Percentiles rank a stretch among this genome's conserved stretches.
Evolutionary conservation across 2,797 vertebrate species (phyloP).

Genomic region (Cossypha dichroa): DNA sequence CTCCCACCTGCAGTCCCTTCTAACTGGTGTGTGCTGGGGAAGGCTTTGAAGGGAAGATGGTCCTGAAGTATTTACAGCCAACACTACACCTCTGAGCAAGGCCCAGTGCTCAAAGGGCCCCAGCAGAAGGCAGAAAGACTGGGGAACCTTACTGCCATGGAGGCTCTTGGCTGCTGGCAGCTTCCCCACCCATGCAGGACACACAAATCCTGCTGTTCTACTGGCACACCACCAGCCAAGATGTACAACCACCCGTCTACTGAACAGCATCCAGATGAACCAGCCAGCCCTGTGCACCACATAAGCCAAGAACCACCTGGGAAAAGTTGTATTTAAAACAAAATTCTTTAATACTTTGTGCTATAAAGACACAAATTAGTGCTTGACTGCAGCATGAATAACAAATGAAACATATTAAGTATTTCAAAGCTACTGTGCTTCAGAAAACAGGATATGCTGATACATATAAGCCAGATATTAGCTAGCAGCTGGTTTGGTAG

Average conservation of each 20-base stretch:
- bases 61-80: neutral
- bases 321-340: constrained; percentile 47
- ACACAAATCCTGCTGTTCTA: neutral
- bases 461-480: constrained; percentile 15
- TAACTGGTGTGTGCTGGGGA: neutral
- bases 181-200: neutral
- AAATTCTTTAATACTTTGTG: constrained; percentile 66
- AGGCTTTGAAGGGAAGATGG: neutral
- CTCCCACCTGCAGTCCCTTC: neutral
- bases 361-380: constrained; percentile 60
- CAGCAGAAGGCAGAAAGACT: neutral
- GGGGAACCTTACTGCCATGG: neutral
- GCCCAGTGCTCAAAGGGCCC: neutral
- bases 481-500: constrained; percentile 26
- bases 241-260: neutral
- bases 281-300: neutral
- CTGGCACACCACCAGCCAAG: neutral
- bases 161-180: neutral
- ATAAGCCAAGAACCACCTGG: neutral
- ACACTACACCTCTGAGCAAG: neutral
- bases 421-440: constrained; percentile 55
- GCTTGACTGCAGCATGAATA: constrained; percentile 48
- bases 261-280: neutral
- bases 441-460: constrained; percentile 43
- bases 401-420: constrained; percentile 55